Evolutionary conservation across 2,113 vertebrate species (phyloP).

Genomic region (Spea bombifrons): DNA sequence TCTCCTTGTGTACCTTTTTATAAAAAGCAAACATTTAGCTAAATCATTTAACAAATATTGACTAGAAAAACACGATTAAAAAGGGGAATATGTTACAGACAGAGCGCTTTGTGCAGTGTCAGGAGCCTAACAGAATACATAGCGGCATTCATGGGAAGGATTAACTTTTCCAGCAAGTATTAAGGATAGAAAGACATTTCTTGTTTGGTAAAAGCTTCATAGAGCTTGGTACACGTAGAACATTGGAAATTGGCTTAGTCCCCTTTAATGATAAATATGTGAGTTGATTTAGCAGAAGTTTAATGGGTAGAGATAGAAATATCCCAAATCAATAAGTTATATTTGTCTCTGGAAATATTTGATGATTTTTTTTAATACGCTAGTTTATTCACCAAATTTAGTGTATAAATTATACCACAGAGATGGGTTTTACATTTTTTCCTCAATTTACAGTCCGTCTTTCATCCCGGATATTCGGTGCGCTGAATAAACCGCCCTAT

Average conservation of each 20-base stretch:
- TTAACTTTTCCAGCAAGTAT: conserved; percentile 54
- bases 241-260: conserved; percentile 49
- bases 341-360: too few species aligned
- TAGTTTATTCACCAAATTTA: too few species aligned
- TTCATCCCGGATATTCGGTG: too few species aligned
- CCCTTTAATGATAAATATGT: conserved; percentile 5
- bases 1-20: conserved; percentile 35
- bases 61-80: conserved; percentile 56
- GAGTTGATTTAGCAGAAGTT: background rate
- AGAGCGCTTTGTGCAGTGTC: conserved; percentile 60
- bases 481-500: too few species aligned
- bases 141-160: conserved; percentile 60
- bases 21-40: conserved; percentile 56
- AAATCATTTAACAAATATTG: conserved; percentile 51
- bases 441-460: too few species aligned
- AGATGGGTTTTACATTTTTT: too few species aligned
- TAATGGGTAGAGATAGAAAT: background rate
- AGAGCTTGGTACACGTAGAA: conserved; percentile 54
- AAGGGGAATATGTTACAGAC: conserved; percentile 37
- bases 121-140: conserved; percentile 56
- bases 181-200: conserved; percentile 50
- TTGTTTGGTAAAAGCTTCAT: conserved; percentile 53
- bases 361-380: too few species aligned
- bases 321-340: too few species aligned
- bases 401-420: too few species aligned